A percentile compares a stretch with the other conserved stretches of the same genome.
Conservation (phyloP, 2,113 vertebrate genomes). For the Isichthys henryi region DNA sequence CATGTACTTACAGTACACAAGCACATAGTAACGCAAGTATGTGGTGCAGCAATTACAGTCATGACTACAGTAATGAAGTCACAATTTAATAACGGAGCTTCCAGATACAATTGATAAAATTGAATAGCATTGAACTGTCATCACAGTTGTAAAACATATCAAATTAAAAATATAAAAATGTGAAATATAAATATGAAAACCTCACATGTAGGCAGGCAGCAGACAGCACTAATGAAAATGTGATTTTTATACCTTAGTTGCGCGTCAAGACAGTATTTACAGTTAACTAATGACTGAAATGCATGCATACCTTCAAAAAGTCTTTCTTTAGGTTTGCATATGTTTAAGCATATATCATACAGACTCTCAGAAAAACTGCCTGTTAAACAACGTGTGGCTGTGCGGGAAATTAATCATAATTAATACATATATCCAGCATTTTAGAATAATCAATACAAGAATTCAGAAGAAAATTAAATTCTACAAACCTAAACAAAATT, state of each 20-base stretch:
- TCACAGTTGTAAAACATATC: too few species aligned
- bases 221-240: too few species aligned
- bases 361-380: background rate
- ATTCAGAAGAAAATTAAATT: background rate
- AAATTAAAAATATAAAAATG: too few species aligned
- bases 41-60: too few species aligned
- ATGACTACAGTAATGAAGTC: too few species aligned
- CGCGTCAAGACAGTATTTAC: background rate
- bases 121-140: too few species aligned
- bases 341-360: background rate
- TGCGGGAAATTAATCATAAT: background rate
- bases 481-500: background rate
- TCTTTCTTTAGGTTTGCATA: background rate
- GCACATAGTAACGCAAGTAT: too few species aligned
- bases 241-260: background rate
- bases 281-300: background rate
- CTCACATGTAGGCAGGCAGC: too few species aligned
- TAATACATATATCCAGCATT: background rate
- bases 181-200: too few species aligned
- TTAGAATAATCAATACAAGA: background rate
- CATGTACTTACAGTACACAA: too few species aligned
- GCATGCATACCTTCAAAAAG: background rate
- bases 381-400: background rate
- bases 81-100: too few species aligned
- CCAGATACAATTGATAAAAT: too few species aligned